Percentiles rank a stretch among this genome's conserved stretches.
Conservation (phyloP, 2,888 invertebrate species). For the Epinotia demarniana region DNA sequence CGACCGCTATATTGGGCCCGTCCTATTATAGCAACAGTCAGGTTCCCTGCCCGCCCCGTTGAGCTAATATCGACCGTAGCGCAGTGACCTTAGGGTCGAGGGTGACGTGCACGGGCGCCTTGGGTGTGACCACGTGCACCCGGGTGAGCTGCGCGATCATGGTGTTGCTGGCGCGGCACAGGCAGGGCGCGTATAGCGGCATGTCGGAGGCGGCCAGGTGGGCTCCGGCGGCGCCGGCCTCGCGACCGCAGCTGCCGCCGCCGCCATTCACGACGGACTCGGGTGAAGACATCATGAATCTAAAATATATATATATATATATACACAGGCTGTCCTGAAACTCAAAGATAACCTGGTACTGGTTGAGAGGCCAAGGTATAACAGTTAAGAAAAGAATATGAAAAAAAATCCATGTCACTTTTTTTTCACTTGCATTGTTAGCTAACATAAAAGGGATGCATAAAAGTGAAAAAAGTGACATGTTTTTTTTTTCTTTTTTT, state of each 20-base stretch:
- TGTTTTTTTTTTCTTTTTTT: too few relatives aligned
- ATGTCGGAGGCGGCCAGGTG: constrained; percentile 94
- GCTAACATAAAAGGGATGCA: too few relatives aligned
- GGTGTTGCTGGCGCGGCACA: constrained; percentile 81
- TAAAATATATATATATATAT: constrained; percentile 13
- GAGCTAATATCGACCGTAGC: background rate
- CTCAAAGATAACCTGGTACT: too few relatives aligned
- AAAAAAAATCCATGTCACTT: too few relatives aligned
- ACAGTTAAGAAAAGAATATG: too few relatives aligned
- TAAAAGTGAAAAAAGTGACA: too few relatives aligned
- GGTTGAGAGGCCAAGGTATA: too few relatives aligned
- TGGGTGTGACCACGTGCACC: constrained; percentile 49
- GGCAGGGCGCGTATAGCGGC: constrained; percentile 95
- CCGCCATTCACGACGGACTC: constrained; percentile 92
- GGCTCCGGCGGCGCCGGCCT: constrained; percentile 90
- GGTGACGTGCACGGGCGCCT: constrained; percentile 60
- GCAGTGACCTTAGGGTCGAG: constrained; percentile 33
- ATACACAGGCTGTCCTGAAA: too few relatives aligned
- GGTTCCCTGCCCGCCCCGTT: too few relatives aligned
- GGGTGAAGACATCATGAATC: constrained; percentile 95
- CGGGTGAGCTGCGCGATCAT: constrained; percentile 61
- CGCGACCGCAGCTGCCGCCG: constrained; percentile 88
- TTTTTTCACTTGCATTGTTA: too few relatives aligned
- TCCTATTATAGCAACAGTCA: too few relatives aligned
- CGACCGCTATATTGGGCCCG: too few relatives aligned